These are phyloP conservation scores for Cromileptes altivelis DNA, from an alignment of 2,113 vertebrate genomes.

Conservation along the genomic window DNA sequence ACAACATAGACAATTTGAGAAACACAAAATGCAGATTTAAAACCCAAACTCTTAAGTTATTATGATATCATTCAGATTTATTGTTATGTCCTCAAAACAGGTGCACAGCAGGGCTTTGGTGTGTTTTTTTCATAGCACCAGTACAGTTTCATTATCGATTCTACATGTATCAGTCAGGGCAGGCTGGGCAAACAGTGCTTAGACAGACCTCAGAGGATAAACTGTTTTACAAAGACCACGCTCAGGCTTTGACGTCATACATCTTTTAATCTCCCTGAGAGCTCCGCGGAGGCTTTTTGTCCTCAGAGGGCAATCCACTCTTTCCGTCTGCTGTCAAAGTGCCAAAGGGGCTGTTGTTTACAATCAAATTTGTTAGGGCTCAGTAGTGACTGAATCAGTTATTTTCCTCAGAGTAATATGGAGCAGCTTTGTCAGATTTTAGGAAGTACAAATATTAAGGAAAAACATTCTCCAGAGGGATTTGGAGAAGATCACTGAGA, in stretches of 20 bases:
- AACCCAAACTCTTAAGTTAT: background rate
- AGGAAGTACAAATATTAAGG: background rate
- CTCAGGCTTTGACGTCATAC: slow-evolving; percentile 14
- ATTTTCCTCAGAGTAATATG: background rate
- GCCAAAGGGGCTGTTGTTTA: background rate
- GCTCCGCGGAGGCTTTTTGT: background rate
- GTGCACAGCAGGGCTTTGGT: background rate
- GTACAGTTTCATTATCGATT: background rate
- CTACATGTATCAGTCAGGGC: background rate
- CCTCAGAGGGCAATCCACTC: background rate
- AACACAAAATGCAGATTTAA: background rate
- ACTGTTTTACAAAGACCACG: background rate
- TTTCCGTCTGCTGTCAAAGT: background rate
- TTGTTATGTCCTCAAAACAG: background rate
- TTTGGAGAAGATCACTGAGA: slow-evolving; percentile 8
- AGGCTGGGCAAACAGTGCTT: too few species aligned
- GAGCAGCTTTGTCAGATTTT: background rate
- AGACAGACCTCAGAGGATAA: slow-evolving; percentile 7
- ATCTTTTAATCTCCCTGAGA: slow-evolving; percentile 25
- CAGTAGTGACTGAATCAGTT: background rate
- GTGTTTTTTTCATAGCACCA: too few species aligned
- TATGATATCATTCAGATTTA: background rate
- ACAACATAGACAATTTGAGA: background rate
- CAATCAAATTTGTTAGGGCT: background rate
- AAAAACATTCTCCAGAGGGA: background rate